Percentiles rank a stretch among this genome's conserved stretches.
Evolutionary conservation across 1,140 invertebrate genomes (phyloP).

Genomic region (Eueides isabella): DNA sequence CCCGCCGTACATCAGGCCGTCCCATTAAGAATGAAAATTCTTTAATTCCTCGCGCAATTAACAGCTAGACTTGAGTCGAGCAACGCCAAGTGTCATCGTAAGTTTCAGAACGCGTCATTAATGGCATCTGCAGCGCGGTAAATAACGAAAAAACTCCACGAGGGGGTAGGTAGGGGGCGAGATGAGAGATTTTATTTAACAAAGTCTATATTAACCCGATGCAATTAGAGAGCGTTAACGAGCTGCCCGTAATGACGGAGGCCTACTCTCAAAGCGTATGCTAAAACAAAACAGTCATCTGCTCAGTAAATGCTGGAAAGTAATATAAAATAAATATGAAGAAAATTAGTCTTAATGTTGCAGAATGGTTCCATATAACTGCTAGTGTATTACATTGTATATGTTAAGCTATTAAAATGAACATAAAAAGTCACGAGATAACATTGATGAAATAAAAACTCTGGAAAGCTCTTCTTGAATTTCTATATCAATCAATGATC

Average conservation of each 20-base stretch:
- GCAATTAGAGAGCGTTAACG: slow-evolving; percentile 81
- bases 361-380: background rate
- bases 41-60: slow-evolving; percentile 79
- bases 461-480: too few relatives aligned
- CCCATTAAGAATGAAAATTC: slow-evolving; percentile 75
- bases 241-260: slow-evolving; percentile 76
- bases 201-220: slow-evolving; percentile 82
- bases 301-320: slow-evolving; percentile 32
- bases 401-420: background rate
- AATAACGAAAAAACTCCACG: slow-evolving; percentile 76
- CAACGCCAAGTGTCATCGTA: slow-evolving; percentile 79
- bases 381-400: background rate
- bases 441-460: background rate
- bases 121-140: slow-evolving; percentile 79
- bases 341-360: background rate
- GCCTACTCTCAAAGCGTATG: slow-evolving; percentile 56
- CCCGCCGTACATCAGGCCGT: slow-evolving; percentile 58
- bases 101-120: slow-evolving; percentile 81
- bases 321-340: slow-evolving; percentile 4
- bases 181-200: slow-evolving; percentile 81
- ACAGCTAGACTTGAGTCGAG: slow-evolving; percentile 59
- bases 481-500: too few relatives aligned
- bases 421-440: background rate
- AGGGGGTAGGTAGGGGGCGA: slow-evolving; percentile 49
- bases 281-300: slow-evolving; percentile 43